Evolutionary conservation across 2,888 invertebrate species (phyloP).

Genomic region (Aspidapion aeneum): DNA sequence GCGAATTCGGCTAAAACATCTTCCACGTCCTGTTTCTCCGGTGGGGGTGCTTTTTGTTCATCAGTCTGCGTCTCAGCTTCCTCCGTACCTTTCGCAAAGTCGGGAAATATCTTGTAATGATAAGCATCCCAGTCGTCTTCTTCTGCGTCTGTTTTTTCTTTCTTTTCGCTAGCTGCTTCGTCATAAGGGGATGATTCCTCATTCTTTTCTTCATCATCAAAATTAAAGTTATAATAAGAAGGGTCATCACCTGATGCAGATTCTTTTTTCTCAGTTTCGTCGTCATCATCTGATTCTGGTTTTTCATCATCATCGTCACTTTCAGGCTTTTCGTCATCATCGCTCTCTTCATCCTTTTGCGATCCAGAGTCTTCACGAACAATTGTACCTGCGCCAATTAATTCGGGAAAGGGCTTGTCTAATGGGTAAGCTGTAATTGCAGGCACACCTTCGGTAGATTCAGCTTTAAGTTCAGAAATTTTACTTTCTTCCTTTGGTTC

Average conservation of each 20-base stretch:
- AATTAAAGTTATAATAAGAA: slow-evolving; percentile 11
- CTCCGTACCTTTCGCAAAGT: slow-evolving; percentile 34
- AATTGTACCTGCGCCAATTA: slow-evolving; percentile 16
- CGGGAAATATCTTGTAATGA: slow-evolving; percentile 48
- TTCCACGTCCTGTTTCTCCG: slow-evolving; percentile 36
- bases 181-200: slow-evolving; percentile 32
- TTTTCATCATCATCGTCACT: slow-evolving; percentile 11
- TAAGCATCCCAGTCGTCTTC: slow-evolving; percentile 50
- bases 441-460: slow-evolving; percentile 40
- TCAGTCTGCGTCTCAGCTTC: slow-evolving; percentile 39
- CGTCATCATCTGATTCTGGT: slow-evolving; percentile 10
- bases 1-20: slow-evolving; percentile 62
- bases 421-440: slow-evolving; percentile 8
- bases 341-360: slow-evolving; percentile 9
- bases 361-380: slow-evolving; percentile 14
- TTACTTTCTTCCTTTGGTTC: slow-evolving; percentile 9
- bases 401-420: slow-evolving; percentile 21
- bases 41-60: slow-evolving; percentile 33
- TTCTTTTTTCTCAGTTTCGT: slow-evolving; percentile 20
- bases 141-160: slow-evolving; percentile 35
- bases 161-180: slow-evolving; percentile 34
- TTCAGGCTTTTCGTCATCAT: not conserved
- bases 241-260: slow-evolving; percentile 14
- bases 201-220: slow-evolving; percentile 12
- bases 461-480: slow-evolving; percentile 7